These are phyloP conservation scores for Zoanthus gigantus DNA, from an alignment of 92 coral and sea anemone genomes.

Conservation along the genomic window DNA sequence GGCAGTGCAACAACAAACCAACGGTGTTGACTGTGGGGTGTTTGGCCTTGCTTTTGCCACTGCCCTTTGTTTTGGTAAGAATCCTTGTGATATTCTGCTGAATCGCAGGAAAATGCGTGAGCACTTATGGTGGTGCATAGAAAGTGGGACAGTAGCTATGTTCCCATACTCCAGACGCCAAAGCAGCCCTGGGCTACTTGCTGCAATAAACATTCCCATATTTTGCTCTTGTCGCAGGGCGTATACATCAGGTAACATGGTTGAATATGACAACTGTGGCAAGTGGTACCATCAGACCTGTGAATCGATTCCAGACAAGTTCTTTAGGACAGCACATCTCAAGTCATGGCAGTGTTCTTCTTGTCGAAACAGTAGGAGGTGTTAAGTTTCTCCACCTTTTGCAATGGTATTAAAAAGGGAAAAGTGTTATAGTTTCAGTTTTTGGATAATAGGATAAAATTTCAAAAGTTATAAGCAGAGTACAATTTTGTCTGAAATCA, in stretches of 20 bases:
- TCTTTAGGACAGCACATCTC: constrained; percentile 5
- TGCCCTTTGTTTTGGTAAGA: constrained; percentile 23
- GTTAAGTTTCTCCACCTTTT: constrained; percentile 1
- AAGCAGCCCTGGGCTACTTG: constrained; percentile 25
- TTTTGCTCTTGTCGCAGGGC: constrained; percentile 15
- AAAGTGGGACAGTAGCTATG: not conserved
- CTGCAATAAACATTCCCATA: constrained; percentile 2
- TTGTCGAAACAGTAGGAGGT: constrained; percentile 6
- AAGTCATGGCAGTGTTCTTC: constrained; percentile 9
- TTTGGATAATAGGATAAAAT: not conserved
- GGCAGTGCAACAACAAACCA: constrained; percentile 48
- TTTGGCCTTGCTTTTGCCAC: constrained; percentile 34
- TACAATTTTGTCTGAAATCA: not conserved
- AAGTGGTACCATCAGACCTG: constrained; percentile 37
- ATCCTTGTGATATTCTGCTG: constrained; percentile 18
- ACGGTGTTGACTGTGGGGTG: constrained; percentile 45
- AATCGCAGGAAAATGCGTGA: constrained; percentile 13
- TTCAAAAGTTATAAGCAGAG: not conserved
- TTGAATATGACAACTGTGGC: constrained; percentile 30
- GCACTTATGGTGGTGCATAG: constrained; percentile 27
- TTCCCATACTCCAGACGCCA: constrained; percentile 30
- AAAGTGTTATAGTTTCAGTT: not conserved
- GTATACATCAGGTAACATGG: constrained; percentile 14
- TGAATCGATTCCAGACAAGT: constrained; percentile 22
- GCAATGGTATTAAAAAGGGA: not conserved